Base-by-base conservation (phyloP, 2,888 invertebrate genomes). In the Graphium colonna region DNA sequence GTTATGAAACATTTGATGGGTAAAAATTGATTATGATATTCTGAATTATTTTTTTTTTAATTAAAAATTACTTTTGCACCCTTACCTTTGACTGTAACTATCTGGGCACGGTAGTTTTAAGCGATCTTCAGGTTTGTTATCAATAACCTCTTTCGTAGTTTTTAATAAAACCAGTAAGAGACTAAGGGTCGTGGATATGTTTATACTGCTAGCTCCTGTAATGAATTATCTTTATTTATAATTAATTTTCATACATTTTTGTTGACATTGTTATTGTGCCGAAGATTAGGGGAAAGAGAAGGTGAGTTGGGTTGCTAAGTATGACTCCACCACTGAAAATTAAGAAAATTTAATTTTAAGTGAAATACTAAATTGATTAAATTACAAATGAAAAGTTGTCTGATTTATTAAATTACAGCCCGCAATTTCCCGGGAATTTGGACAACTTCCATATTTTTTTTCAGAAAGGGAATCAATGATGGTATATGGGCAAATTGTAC, bases 151-250 rank as follows among this genome's bases (percentile, higher is more conserved):
- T 50, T 64, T 73, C 0, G 71, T 63, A 0, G 77, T 73, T 56
- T 77, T 79, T 26, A 76, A 36, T 1, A 87, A 63, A 0, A 87
- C 69, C 4, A 87, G 61, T 0, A 87, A 65, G 18, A 86, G 55
- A 0, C 85, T 77, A 1, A 85, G 52, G 0, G 77, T 79, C 0
- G 62, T 71, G 0, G 59, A 26, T 57, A 84, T 65, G 42, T 85
- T 58, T 0, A 69, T 33, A 51, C 72, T 72, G 64, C 86, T 84
- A 15, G 75, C 83, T 43, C 88, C 88, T 88, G 59, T 13, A 57
- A 36, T 12, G n/a, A n/a, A 3, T 5, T 33, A 9, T 10, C 1
- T 33, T 9, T 1, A 33, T 33, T 33, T 33, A 5, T 33, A 3
- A 33, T n/a, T 33, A 3, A 3, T 33, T 33, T 5, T 10, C 33